Conservation (phyloP, 2,888 invertebrate species). For the Caenorhabditis sp. region DNA sequence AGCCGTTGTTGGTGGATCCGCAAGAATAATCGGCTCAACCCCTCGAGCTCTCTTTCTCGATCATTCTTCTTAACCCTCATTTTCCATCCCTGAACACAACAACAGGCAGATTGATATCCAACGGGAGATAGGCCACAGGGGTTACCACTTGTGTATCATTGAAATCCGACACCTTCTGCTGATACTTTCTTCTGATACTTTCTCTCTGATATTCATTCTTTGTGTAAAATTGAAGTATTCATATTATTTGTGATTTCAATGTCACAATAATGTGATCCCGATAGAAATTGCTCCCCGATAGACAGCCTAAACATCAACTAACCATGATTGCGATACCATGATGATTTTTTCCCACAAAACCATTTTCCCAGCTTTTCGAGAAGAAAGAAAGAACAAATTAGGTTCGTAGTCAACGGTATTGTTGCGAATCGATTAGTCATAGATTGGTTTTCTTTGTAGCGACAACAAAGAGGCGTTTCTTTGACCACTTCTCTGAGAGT, state of each 20-base stretch:
- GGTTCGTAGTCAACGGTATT: constrained; percentile 38
- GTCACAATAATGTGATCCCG: not conserved
- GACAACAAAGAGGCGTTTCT: constrained; percentile 18
- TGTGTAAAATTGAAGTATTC: constrained; percentile 31
- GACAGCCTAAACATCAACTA: constrained; percentile 10
- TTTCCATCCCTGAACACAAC: constrained; percentile 21
- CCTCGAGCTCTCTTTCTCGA: constrained; percentile 20
- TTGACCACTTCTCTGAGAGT: constrained; percentile 4
- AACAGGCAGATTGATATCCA: constrained; percentile 25
- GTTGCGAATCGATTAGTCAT: constrained; percentile 62
- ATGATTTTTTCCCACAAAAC: constrained; percentile 57
- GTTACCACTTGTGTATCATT: constrained; percentile 25
- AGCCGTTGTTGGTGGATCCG: constrained; percentile 37
- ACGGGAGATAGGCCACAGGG: not conserved
- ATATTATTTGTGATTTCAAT: constrained; percentile 18
- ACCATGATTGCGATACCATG: constrained; percentile 18
- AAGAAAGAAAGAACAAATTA: constrained; percentile 44
- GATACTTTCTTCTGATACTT: constrained; percentile 20
- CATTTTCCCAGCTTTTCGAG: constrained; percentile 59
- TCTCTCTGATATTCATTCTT: not conserved
- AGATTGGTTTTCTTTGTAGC: constrained; percentile 55
- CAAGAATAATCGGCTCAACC: constrained; percentile 53
- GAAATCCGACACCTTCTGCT: constrained; percentile 22
- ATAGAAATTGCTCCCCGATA: not conserved
- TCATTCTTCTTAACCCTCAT: constrained; percentile 44